A percentile compares a stretch with the other conserved stretches of the same genome.
Evolutionary conservation across 2,113 vertebrate genomes (phyloP).

Genomic region (Camelus dromedarius): DNA sequence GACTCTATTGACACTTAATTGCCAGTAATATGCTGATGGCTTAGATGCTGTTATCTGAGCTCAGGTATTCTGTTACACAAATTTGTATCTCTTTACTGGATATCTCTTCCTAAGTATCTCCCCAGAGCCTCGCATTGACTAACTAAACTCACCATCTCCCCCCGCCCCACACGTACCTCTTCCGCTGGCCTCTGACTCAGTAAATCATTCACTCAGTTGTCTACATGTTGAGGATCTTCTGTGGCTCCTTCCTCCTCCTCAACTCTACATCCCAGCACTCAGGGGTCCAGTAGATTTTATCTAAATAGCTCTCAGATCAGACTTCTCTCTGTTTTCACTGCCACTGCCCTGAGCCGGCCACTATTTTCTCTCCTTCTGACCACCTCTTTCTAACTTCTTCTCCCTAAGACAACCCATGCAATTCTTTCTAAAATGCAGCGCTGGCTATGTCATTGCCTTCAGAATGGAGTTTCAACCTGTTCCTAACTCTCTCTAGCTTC

Average conservation of each 20-base stretch:
- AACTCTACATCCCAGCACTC: background rate
- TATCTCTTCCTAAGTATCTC: conserved; percentile 8
- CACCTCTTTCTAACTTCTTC: background rate
- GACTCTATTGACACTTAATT: background rate
- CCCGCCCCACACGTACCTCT: too few species aligned
- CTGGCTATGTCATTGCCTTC: background rate
- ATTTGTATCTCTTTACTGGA: background rate
- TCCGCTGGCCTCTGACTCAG: background rate
- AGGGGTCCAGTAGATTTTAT: background rate
- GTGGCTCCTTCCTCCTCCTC: background rate
- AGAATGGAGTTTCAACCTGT: background rate
- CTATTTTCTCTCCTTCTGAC: background rate
- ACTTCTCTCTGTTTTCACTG: background rate
- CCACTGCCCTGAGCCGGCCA: background rate
- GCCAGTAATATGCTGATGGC: background rate
- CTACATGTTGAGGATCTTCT: background rate
- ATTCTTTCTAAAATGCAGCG: background rate
- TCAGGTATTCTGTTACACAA: conserved; percentile 5
- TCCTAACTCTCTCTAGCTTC: background rate
- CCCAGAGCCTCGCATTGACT: conserved; percentile 5
- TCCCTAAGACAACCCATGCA: background rate
- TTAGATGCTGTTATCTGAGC: background rate
- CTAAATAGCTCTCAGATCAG: background rate
- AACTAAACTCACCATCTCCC: background rate
- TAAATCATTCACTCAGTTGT: background rate